Evolutionary conservation across 2,113 vertebrate species (phyloP), one percentile per base, ranked within the genome.

Genomic region (Cisticola juncidis): DNA sequence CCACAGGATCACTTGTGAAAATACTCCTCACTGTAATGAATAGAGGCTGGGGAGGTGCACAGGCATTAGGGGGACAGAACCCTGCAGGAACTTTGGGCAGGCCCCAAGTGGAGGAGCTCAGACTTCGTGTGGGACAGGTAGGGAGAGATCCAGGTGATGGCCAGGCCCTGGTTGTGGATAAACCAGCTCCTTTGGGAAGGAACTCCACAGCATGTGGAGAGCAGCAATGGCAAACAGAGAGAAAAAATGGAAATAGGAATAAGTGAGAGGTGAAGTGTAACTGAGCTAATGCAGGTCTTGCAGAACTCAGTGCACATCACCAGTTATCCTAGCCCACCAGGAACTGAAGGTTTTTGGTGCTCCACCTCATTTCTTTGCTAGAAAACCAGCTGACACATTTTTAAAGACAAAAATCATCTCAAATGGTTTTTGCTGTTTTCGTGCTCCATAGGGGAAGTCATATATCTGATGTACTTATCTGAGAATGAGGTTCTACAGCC

Each of bases 41-140:
- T 4, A 66, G 51, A 57, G 50, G 21, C 28, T 35, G 38, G n/a
- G 47, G 28, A 58, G 28, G 9, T 26, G 19, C 28, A 9, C 12
- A 29, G 9, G 25, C 14, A 9, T 23, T 20, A 23, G 16, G 51
- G 54, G 61, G 28, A 54, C 33, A 7, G 22, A 61, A 25, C 33
- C 21, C 35, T 36, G 13, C 3, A 48, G 60, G 58, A 65, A 1
- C 47, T 45, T 22, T 8, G 29, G 45, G 28, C 51, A 42, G 25
- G 44, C 19, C 29, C 40, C 2, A 9, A 38, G 16, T 21, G 66
- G 22, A 44, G 58, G 48, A 15, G 8, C 62, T 36, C 25, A 33
- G 4, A 36, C 26, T 16, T 45, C 0, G 0, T 13, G n/a, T 36
- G 60, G 56, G 69, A 57, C 42, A 26, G 72, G 64, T 38, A 61